These are phyloP conservation scores for Loripinus fragilis DNA, from an alignment of 2,888 invertebrate genomes.

Conservation along the genomic window DNA sequence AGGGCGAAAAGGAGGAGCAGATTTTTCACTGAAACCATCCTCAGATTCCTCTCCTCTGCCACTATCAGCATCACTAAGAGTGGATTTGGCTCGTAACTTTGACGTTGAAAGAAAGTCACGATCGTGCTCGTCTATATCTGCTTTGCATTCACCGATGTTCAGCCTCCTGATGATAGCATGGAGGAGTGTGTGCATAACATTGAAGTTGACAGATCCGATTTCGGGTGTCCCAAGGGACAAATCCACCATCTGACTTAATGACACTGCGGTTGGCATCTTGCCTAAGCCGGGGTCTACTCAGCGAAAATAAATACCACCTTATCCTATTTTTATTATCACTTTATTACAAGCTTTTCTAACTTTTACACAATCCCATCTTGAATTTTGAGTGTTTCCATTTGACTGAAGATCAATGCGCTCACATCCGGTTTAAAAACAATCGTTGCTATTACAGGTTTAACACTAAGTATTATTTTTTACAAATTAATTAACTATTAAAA, in stretches of 20 bases:
- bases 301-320: background rate
- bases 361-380: background rate
- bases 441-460: too few relatives aligned
- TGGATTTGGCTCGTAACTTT: conserved; percentile 64
- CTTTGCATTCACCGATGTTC: conserved; percentile 73
- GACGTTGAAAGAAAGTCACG: conserved; percentile 72
- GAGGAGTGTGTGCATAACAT: conserved; percentile 80
- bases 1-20: conserved; percentile 55
- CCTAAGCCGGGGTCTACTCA: background rate
- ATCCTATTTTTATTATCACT: background rate
- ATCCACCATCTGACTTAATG: conserved; percentile 81
- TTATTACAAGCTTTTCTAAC: background rate
- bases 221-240: conserved; percentile 82
- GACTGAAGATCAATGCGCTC: background rate
- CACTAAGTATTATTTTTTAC: too few relatives aligned
- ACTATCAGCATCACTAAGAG: conserved; percentile 71
- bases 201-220: conserved; percentile 83
- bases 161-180: conserved; percentile 80
- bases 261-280: conserved; percentile 76
- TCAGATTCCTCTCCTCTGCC: conserved; percentile 68
- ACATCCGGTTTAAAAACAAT: background rate
- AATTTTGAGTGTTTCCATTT: conserved; percentile 17
- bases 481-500: too few relatives aligned
- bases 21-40: conserved; percentile 69
- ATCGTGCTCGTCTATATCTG: conserved; percentile 77